Evolutionary conservation across 2,113 vertebrate species (phyloP).

Genomic region (Ailuropoda melanoleuca): DNA sequence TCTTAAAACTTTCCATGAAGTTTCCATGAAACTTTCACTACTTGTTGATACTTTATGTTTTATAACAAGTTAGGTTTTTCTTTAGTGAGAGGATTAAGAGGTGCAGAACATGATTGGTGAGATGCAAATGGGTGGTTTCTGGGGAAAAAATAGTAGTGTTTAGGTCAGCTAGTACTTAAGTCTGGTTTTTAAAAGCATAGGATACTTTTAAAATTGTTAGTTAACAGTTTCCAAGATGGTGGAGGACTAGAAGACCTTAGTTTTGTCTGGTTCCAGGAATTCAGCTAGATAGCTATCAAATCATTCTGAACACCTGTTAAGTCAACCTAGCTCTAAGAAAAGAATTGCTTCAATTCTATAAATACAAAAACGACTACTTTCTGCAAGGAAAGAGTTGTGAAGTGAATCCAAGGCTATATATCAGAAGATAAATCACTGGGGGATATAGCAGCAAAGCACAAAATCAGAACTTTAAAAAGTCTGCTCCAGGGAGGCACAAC

Average conservation of each 20-base stretch:
- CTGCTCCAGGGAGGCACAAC: neutral
- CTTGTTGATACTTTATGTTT: neutral
- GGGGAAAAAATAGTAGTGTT: neutral
- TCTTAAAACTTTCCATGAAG: too few species aligned
- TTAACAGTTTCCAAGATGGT: neutral
- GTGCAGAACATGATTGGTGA: neutral
- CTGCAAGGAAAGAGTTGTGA: neutral
- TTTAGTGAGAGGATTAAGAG: neutral
- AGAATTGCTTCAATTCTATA: neutral
- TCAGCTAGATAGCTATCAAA: neutral
- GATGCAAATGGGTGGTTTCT: slow-evolving; percentile 3
- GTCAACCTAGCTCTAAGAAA: neutral
- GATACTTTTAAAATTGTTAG: slow-evolving; percentile 39
- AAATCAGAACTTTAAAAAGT: neutral
- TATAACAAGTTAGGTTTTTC: neutral
- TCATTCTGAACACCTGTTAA: neutral
- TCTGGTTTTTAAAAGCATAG: neutral
- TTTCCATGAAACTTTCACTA: neutral
- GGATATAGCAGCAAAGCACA: neutral
- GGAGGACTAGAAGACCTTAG: neutral
- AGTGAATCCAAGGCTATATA: neutral
- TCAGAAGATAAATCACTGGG: neutral
- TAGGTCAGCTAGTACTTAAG: slow-evolving; percentile 2
- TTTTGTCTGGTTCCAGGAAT: neutral
- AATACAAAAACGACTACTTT: neutral